Evolutionary conservation across 1,140 invertebrate species (phyloP).

Genomic region (Eueides isabella): DNA sequence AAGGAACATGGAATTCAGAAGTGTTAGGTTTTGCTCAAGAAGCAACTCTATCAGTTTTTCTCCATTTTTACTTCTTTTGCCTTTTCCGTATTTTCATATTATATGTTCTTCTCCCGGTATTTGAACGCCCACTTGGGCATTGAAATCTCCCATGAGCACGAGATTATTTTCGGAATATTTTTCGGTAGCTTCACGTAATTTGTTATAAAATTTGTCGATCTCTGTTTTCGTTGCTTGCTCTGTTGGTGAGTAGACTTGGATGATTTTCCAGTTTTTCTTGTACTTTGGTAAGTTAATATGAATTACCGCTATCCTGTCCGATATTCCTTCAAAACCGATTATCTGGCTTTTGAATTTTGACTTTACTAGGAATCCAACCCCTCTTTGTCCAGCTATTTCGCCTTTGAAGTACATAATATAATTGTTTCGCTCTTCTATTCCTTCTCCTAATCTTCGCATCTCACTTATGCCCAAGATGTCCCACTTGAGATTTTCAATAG

Average conservation of each 20-base stretch:
- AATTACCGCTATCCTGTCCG: too few relatives aligned
- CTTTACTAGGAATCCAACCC: constrained; percentile 50
- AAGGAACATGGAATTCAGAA: too few relatives aligned
- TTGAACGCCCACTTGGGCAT: constrained; percentile 43
- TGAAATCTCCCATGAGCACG: too few relatives aligned
- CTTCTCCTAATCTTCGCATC: constrained; percentile 46
- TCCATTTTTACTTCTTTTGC: constrained; percentile 53
- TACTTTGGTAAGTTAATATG: too few relatives aligned
- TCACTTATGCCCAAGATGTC: constrained; percentile 51
- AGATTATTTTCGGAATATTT: constrained; percentile 44
- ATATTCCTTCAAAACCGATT: too few relatives aligned
- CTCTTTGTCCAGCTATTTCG: constrained; percentile 41
- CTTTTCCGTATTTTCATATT: constrained; percentile 44
- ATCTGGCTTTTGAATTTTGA: constrained; percentile 39
- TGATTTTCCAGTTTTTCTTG: too few relatives aligned
- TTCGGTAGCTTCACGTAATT: constrained; percentile 35
- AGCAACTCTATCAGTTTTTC: constrained; percentile 46
- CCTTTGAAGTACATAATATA: constrained; percentile 48
- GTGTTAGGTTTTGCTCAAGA: constrained; percentile 46
- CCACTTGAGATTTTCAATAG: constrained; percentile 42
- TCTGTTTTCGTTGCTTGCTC: too few relatives aligned
- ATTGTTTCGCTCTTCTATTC: too few relatives aligned
- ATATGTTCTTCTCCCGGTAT: constrained; percentile 42
- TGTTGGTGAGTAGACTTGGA: too few relatives aligned
- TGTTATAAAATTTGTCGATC: constrained; percentile 42